These are phyloP conservation scores for Drosophila jambulina DNA, from an alignment of 1,140 invertebrate species.

Conservation along the genomic window DNA sequence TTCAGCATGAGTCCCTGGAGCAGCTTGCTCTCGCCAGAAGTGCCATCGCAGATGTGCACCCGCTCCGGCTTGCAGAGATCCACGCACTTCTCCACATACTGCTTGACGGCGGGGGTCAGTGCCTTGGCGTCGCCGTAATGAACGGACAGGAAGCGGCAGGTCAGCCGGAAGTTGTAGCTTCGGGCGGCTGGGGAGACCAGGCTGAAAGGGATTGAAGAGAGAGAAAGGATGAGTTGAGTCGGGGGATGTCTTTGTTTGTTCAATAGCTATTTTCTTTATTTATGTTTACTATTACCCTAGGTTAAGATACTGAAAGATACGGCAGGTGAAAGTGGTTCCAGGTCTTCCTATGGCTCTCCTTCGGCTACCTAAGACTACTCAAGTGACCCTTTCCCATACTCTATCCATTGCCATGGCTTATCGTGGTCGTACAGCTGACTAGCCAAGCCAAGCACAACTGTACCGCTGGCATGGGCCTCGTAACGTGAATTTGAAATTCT, in stretches of 20 bases:
- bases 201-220: conserved; percentile 6
- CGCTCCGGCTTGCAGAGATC: conserved; percentile 90
- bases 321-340: neutral
- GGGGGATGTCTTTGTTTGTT: neutral
- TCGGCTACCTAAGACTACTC: neutral
- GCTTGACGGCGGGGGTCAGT: conserved; percentile 86
- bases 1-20: conserved; percentile 88
- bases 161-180: conserved; percentile 58
- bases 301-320: neutral
- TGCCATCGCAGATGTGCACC: conserved; percentile 94
- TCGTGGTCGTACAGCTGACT: conserved; percentile 19
- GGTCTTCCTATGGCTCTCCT: too few relatives aligned
- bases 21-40: conserved; percentile 89
- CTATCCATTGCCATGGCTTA: conserved; percentile 5
- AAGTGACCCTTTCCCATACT: conserved; percentile 13
- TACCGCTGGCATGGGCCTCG: conserved; percentile 50
- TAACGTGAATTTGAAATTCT: conserved; percentile 71
- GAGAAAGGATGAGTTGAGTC: too few relatives aligned
- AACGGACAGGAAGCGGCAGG: conserved; percentile 64
- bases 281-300: conserved; percentile 12
- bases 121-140: conserved; percentile 67
- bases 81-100: conserved; percentile 89
- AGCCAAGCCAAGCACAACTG: conserved; percentile 61
- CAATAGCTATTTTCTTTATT: neutral
- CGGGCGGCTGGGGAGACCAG: conserved; percentile 24